A percentile compares a stretch with the other conserved stretches of the same genome.
These are phyloP conservation scores for Parazoanthus atlanticus DNA, from an alignment of 92 coral and sea anemone species.

Conservation along the genomic window DNA sequence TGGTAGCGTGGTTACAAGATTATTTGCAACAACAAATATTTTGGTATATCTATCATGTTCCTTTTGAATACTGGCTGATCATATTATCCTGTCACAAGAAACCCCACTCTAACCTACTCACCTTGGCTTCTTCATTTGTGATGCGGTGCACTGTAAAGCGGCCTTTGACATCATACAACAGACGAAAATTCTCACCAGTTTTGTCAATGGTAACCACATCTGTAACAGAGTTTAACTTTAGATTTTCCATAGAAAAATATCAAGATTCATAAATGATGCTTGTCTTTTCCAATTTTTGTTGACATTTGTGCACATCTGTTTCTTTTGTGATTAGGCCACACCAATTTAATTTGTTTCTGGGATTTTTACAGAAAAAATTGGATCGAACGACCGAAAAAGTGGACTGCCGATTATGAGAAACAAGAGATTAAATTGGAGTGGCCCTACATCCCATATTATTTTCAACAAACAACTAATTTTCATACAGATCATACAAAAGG, in stretches of 20 bases:
- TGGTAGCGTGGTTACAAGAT: too few relatives aligned
- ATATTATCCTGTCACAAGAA: not conserved
- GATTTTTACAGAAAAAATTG: too few relatives aligned
- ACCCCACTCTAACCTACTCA: not conserved
- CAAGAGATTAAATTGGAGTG: too few relatives aligned
- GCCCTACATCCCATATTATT: too few relatives aligned
- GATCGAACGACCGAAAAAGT: too few relatives aligned
- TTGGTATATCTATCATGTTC: too few relatives aligned
- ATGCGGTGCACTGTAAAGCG: slow-evolving; percentile 96
- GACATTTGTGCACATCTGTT: too few relatives aligned
- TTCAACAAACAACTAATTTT: not conserved
- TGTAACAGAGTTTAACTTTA: slow-evolving; percentile 18
- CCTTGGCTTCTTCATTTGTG: slow-evolving; percentile 95
- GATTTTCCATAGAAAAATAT: not conserved
- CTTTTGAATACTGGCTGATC: too few relatives aligned
- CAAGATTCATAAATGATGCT: not conserved
- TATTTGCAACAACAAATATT: not conserved
- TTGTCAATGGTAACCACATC: slow-evolving; percentile 95
- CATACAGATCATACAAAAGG: not conserved
- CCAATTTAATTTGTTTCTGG: too few relatives aligned
- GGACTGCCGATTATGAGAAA: too few relatives aligned
- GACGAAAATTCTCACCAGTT: slow-evolving; percentile 98
- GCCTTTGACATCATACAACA: slow-evolving; percentile 96
- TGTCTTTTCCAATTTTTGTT: too few relatives aligned
- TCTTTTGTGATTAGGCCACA: too few relatives aligned